These are phyloP conservation scores for Platyrinchus mystaceus DNA, from an alignment of 2,797 vertebrate genomes.

Conservation along the genomic window DNA sequence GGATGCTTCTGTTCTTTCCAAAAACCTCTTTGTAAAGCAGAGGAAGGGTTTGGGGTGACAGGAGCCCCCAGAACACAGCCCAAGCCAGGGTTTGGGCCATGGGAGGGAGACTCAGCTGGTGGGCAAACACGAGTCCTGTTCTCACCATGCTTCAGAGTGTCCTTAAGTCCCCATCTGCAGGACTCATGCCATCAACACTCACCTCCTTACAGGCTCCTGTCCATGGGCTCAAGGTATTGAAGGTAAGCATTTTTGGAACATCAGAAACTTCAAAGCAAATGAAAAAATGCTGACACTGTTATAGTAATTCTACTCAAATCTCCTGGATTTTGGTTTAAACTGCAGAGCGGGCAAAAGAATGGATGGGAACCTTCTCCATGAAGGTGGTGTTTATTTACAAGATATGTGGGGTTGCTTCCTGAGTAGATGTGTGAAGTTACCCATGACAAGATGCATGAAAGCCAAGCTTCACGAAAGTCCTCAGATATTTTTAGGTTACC, in stretches of 20 bases:
- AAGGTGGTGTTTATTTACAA: not conserved
- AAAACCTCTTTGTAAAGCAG: not conserved
- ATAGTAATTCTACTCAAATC: not conserved
- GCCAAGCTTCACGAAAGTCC: not conserved
- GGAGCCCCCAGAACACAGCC: not conserved
- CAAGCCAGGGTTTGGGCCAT: accelerated
- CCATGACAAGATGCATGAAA: not conserved
- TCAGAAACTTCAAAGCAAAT: not conserved
- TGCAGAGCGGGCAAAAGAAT: not conserved
- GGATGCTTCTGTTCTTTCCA: not conserved
- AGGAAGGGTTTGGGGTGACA: not conserved
- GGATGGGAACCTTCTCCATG: not conserved
- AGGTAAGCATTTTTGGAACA: not conserved
- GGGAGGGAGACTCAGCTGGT: accelerated
- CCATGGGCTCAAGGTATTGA: not conserved
- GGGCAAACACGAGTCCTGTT: accelerated
- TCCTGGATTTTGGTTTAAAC: not conserved
- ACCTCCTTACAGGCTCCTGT: not conserved
- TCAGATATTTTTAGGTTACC: accelerated
- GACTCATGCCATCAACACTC: no score
- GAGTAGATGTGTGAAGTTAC: not conserved
- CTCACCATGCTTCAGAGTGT: not conserved
- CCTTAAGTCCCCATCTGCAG: not conserved
- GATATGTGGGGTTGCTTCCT: not conserved
- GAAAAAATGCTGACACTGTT: not conserved